Base-by-base conservation (phyloP, 2,113 vertebrate species). In the Prinia subflava region DNA sequence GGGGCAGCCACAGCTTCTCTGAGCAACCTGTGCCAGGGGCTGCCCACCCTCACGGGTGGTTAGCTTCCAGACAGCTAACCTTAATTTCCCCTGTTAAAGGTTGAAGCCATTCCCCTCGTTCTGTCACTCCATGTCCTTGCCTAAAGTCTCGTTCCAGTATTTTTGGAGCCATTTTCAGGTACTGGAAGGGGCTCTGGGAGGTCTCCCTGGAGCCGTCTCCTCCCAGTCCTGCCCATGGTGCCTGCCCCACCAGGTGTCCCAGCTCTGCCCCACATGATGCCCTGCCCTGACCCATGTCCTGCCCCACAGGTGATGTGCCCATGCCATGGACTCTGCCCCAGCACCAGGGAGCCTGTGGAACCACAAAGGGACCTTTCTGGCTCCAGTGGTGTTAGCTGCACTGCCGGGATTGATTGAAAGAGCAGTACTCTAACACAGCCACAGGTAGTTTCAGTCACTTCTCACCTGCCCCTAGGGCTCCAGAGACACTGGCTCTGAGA, bases 351-450 rank as follows among this genome's bases (percentile, higher is more conserved):
- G 47, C 52, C 39, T 1, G 0, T 5, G 0, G 3, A 25, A 83
- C 27, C 2, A 5, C 0, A 0, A 42, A 11, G 19, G 4, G 30
- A 19, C 11, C 19, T 44, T 49, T 24, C 69, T n/a, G 17, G 35
- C 23, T 63, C n/a, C 27, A 28, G 24, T 44, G 56, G 41, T n/a
- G 22, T 37, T 24, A 33, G n/a, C 13, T 90, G 37, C 33, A 20
- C 56, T 23, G 16, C 8, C 27, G 37, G 13, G 13, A 47, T 6
- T 14, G 25, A 9, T 10, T 49, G 23, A 83, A 56, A 73, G 13
- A 49, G 15, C 30, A 49, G 9, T 30, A 44, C 53, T 74, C 71
- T 74, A 78, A 64, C 53, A 63, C 20, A 33, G 47, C 11, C 10
- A 5, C 53, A 56, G 22, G 39, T 57, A 15, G 9, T 23, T 84